Evolutionary conservation across 2,113 vertebrate species (phyloP).

Genomic region (Odontesthes bonariensis): DNA sequence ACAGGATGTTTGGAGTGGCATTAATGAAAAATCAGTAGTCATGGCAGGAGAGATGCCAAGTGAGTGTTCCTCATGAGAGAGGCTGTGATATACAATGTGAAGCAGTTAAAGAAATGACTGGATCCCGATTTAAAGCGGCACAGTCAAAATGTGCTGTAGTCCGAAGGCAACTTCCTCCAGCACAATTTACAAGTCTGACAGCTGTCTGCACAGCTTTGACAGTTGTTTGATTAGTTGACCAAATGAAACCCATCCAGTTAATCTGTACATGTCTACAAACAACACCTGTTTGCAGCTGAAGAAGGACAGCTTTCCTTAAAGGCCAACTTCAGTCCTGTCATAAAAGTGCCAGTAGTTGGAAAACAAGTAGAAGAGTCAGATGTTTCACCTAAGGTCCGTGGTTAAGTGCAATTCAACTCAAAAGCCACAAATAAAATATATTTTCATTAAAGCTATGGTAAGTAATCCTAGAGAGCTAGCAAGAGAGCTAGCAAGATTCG

Average conservation of each 20-base stretch:
- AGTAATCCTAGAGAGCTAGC: no score
- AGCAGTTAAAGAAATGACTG: background rate
- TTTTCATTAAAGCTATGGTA: no score
- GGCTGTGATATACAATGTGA: background rate
- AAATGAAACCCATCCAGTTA: background rate
- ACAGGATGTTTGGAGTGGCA: background rate
- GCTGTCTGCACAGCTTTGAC: conserved; percentile 12
- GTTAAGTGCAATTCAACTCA: no score
- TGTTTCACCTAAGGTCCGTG: no score
- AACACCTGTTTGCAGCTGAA: no score
- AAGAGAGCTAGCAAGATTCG: no score
- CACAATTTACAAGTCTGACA: background rate
- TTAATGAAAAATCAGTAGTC: background rate
- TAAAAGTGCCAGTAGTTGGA: no score
- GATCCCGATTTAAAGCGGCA: background rate
- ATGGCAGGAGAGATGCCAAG: background rate
- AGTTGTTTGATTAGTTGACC: conserved; percentile 5
- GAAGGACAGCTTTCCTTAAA: no score
- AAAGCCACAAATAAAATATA: no score
- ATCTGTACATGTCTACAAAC: background rate
- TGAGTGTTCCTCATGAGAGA: background rate
- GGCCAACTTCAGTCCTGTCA: no score
- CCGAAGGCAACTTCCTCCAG: conserved; percentile 5
- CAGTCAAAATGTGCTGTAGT: background rate
- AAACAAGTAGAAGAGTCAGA: no score